Conservation (phyloP, 2,888 invertebrate species). For the Drosophila prolongata region DNA sequence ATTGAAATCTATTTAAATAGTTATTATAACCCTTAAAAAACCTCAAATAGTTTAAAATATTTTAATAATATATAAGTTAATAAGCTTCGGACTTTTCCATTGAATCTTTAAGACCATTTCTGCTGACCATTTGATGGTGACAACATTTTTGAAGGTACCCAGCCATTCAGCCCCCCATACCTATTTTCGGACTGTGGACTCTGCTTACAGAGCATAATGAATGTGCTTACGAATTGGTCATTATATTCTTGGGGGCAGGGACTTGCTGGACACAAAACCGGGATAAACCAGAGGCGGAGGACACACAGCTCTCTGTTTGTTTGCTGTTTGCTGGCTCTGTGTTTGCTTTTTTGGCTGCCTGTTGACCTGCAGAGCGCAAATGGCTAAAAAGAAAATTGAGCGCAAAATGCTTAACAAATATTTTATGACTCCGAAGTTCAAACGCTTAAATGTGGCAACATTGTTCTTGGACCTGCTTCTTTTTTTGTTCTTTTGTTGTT, state of each 20-base stretch:
- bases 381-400: slow-evolving; percentile 71
- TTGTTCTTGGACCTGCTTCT: slow-evolving; percentile 44
- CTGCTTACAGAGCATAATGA: slow-evolving; percentile 54
- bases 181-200: slow-evolving; percentile 12
- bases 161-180: not conserved
- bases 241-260: slow-evolving; percentile 46
- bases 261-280: slow-evolving; percentile 6
- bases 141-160: not conserved
- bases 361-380: slow-evolving; percentile 69
- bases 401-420: slow-evolving; percentile 79
- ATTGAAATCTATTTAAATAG: no score
- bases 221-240: slow-evolving; percentile 77
- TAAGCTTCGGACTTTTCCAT: not conserved
- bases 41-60: no score
- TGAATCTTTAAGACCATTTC: not conserved
- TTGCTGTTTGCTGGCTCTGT: slow-evolving; percentile 32
- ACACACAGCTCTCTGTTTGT: slow-evolving; percentile 6
- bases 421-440: slow-evolving; percentile 76
- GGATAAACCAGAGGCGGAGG: slow-evolving; percentile 15
- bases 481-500: slow-evolving; percentile 47
- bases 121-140: not conserved
- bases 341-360: slow-evolving; percentile 56
- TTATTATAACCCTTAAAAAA: no score
- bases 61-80: not conserved
- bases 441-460: slow-evolving; percentile 74